Conservation (phyloP, 92 coral and sea anemone species). For the Parazoanthus darwini region DNA sequence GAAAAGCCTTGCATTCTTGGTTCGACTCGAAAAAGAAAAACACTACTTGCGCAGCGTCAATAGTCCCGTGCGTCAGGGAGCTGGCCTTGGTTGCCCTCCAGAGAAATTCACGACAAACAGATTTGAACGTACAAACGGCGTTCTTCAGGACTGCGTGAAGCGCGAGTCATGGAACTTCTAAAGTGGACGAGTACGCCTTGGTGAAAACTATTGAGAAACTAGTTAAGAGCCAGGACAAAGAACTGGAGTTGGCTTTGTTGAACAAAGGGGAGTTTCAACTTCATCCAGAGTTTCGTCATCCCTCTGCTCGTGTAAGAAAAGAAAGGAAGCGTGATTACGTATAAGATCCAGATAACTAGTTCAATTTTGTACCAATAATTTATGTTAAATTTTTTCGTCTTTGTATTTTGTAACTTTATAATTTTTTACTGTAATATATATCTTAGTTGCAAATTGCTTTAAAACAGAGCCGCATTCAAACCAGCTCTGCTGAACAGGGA, state of each 20-base stretch:
- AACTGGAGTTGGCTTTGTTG: slow-evolving; percentile 38
- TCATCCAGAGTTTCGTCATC: slow-evolving; percentile 53
- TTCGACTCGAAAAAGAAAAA: slow-evolving; percentile 13
- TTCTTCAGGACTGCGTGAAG: slow-evolving; percentile 56
- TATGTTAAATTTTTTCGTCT: too few species aligned
- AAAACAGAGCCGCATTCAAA: too few species aligned
- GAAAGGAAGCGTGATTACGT: too few species aligned
- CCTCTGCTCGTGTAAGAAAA: background rate
- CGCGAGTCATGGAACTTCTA: slow-evolving; percentile 47
- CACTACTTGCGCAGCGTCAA: slow-evolving; percentile 44
- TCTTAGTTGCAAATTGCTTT: too few species aligned
- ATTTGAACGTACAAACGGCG: slow-evolving; percentile 58
- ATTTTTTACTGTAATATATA: too few species aligned
- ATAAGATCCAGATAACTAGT: too few species aligned
- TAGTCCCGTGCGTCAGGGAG: slow-evolving; percentile 57
- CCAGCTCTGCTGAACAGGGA: too few species aligned
- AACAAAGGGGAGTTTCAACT: slow-evolving; percentile 58
- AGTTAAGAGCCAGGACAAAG: too few species aligned
- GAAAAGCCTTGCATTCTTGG: too few species aligned
- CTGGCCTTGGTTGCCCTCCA: slow-evolving; percentile 58
- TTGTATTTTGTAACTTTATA: too few species aligned
- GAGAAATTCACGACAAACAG: background rate
- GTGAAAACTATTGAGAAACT: too few species aligned
- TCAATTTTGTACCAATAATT: too few species aligned
- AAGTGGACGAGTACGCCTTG: background rate